Evolutionary conservation across 2,888 invertebrate species (phyloP), one percentile per base, ranked within the genome.

Genomic region (Caenorhabditis angaria): DNA sequence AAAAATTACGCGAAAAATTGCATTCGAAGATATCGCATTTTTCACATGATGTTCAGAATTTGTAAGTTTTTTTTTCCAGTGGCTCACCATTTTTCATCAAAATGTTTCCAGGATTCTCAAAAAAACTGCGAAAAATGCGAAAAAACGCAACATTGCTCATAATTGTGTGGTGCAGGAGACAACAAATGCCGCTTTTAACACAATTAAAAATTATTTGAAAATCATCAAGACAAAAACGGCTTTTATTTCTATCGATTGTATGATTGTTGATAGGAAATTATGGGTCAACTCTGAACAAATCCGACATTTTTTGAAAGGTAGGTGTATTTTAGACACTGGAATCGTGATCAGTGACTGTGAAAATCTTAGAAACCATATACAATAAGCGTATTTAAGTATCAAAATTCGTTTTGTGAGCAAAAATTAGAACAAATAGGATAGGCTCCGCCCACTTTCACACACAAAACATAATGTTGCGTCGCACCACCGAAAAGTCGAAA

Each of bases 121-220:
- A 47, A 57, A 54, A 12, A 28, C 50, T 2, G 70, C 67, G 53
- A 76, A 75, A 57, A 64, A 75, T 29, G 76, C 70, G 35, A 76
- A 63, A 24, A 72, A 70, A 28, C 53, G 69, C 28, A 70, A 69
- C 47, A 73, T 78, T 51, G 70, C 73, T 35, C 70, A 73, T 24
- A 78, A 76, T 28, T 70, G 70, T 56, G 55, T 78, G 18, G 65
- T 71, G 2, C 78, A 78, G 57, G 78, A 78, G 28, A 67, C 73
- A 10, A 78, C 78, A 12, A 76, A 76, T 28, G 65, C 73, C 0
- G 78, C 76, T 20, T 78, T 70, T 27, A 57, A 54, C n/a, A 71
- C 76, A 1, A 76, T 78, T 48, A 65, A 71, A 53, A 28, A 51
- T 12, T 78, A 75, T 60, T 58, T 69, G 65, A 73, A 67, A 32